phyloP scores from a whole-genome alignment of 2,888 invertebrate species.

The Drosophila parthenogenetica region DNA sequence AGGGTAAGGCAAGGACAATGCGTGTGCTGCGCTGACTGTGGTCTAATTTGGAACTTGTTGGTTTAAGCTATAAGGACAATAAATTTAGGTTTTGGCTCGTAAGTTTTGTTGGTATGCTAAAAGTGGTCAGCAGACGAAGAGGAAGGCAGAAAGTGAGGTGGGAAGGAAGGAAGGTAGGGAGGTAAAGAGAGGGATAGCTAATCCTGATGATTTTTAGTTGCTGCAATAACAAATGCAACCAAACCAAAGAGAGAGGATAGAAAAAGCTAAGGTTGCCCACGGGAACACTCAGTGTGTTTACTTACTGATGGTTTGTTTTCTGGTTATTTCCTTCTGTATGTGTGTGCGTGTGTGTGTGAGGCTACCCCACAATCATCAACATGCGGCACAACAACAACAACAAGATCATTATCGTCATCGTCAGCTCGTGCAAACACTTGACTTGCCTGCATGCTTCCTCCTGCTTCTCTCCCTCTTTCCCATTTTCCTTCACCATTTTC shows the following conservation, averaged over 20 bases:
- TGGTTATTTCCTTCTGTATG: conserved; percentile 13
- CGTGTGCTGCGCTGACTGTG: conserved; percentile 26
- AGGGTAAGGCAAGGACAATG: conserved; percentile 1
- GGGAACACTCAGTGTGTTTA: conserved; percentile 35
- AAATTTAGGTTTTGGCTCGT: conserved; percentile 51
- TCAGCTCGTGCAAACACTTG: conserved; percentile 60
- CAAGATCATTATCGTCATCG: conserved; percentile 43
- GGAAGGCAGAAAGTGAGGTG: conserved; percentile 14
- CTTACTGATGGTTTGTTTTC: conserved; percentile 41
- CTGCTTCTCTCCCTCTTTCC: neutral
- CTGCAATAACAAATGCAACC: conserved; percentile 34
- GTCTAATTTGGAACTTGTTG: conserved; percentile 64
- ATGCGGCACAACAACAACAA: conserved; percentile 3
- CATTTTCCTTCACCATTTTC: neutral
- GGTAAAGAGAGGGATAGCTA: conserved; percentile 43
- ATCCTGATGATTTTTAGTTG: conserved; percentile 23
- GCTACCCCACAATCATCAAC: conserved; percentile 25
- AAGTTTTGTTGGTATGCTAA: conserved; percentile 38
- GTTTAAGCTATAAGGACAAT: conserved; percentile 47
- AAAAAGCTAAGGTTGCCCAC: conserved; percentile 28
- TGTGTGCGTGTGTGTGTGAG: conserved; percentile 35
- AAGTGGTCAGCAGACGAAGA: conserved; percentile 36
- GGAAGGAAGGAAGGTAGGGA: neutral
- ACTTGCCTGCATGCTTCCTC: conserved; percentile 33
- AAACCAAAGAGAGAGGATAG: conserved; percentile 26